Evolutionary conservation across 37 sponge, comb jelly and placozoan genomes (phyloP).

Genomic region (Theonella swinhoei): DNA sequence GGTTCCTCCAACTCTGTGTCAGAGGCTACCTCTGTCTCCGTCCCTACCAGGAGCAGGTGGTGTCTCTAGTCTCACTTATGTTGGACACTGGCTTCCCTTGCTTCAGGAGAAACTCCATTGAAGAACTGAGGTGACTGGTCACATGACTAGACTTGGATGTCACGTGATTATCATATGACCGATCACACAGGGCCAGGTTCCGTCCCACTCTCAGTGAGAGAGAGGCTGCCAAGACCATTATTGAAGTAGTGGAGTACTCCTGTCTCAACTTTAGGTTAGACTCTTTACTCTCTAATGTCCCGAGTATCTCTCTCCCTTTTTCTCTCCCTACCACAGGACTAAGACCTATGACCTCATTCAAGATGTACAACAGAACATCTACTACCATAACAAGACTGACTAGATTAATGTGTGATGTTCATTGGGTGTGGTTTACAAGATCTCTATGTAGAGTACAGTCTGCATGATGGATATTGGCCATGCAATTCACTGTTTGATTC

Average conservation of each 20-base stretch:
- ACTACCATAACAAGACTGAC: slow-evolving; percentile 62
- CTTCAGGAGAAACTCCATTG: no score
- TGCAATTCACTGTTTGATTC: no score
- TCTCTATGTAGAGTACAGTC: no score
- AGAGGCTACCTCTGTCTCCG: slow-evolving; percentile 91
- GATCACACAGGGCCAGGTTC: slow-evolving; percentile 64
- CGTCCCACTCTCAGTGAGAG: slow-evolving; percentile 62
- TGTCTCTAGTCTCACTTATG: slow-evolving; percentile 94
- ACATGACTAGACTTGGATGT: neutral
- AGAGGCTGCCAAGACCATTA: slow-evolving; percentile 76
- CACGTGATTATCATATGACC: neutral
- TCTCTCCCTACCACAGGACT: slow-evolving; percentile 33
- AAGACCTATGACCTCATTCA: slow-evolving; percentile 74
- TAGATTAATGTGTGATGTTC: no score
- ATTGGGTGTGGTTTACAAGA: no score
- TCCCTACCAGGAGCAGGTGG: slow-evolving; percentile 87
- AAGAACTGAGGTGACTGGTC: slow-evolving; percentile 82
- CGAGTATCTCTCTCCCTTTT: neutral
- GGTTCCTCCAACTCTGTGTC: slow-evolving; percentile 90
- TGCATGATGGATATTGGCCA: no score
- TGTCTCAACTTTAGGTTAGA: slow-evolving; percentile 81
- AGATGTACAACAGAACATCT: slow-evolving; percentile 80
- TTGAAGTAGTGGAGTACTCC: slow-evolving; percentile 62
- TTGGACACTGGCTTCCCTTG: slow-evolving; percentile 96
- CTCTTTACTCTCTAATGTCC: neutral